phyloP scores from a whole-genome alignment of 2,113 vertebrate species.

The Bufo bufo region DNA sequence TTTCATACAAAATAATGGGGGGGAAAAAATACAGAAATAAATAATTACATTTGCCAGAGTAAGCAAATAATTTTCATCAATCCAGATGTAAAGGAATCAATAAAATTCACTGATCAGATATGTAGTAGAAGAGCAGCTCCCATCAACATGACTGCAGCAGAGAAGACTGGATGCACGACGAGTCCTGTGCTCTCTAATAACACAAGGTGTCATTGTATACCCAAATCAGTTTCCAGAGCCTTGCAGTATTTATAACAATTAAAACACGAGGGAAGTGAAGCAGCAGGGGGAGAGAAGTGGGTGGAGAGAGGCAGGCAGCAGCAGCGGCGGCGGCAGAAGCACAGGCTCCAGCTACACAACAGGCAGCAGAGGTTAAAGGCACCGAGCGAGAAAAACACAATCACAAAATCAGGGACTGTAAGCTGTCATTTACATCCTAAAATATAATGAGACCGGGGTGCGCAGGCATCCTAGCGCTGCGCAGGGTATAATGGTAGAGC shows the following conservation, averaged over 20 bases:
- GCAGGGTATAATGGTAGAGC: too few species aligned
- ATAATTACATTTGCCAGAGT: background rate
- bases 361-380: conserved; percentile 34
- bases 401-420: background rate
- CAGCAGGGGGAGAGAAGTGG: conserved; percentile 49
- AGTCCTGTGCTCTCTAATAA: conserved; percentile 69
- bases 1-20: background rate
- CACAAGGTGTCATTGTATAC: conserved; percentile 70
- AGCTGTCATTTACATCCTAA: conserved; percentile 2
- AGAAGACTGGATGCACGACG: conserved; percentile 15
- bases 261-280: conserved; percentile 66
- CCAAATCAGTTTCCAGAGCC: conserved; percentile 70
- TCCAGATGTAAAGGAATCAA: background rate
- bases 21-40: background rate
- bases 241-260: conserved; percentile 69
- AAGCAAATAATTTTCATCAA: background rate
- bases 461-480: background rate
- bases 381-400: conserved; percentile 27
- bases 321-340: conserved; percentile 29
- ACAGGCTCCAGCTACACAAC: background rate
- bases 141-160: background rate
- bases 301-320: conserved; percentile 14
- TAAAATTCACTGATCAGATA: background rate
- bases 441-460: background rate
- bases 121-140: background rate